These are phyloP conservation scores for Camelus dromedarius DNA, from an alignment of 2,113 vertebrate genomes.

Conservation along the genomic window DNA sequence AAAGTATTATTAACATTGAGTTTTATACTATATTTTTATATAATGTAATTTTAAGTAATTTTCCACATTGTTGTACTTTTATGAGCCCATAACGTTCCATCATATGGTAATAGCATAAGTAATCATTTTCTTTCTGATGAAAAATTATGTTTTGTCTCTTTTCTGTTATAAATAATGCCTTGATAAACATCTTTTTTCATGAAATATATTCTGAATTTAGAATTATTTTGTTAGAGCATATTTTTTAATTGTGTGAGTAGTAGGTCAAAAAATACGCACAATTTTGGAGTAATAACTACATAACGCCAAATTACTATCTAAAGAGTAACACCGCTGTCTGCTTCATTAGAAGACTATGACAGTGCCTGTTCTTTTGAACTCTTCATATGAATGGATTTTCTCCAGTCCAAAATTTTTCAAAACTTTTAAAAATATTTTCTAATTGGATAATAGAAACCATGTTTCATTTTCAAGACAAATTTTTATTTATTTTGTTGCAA, in stretches of 20 bases:
- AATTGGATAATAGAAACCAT: background rate
- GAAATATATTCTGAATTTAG: conserved; percentile 12
- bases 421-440: background rate
- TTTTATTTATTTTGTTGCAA: background rate
- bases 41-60: background rate
- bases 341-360: background rate
- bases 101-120: background rate
- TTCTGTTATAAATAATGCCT: background rate
- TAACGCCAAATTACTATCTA: background rate
- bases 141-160: conserved; percentile 6
- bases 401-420: background rate
- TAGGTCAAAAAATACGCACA: background rate
- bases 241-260: background rate
- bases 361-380: background rate
- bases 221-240: background rate
- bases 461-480: background rate
- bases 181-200: background rate
- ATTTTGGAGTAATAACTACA: background rate
- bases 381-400: background rate
- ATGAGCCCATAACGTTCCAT: background rate
- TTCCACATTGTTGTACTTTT: background rate
- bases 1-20: background rate
- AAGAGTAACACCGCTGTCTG: background rate
- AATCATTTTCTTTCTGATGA: background rate
- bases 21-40: background rate